Percentiles rank a stretch among this genome's conserved stretches.
phyloP scores from a whole-genome alignment of 2,888 invertebrate genomes.

The Stenodema calcarata region DNA sequence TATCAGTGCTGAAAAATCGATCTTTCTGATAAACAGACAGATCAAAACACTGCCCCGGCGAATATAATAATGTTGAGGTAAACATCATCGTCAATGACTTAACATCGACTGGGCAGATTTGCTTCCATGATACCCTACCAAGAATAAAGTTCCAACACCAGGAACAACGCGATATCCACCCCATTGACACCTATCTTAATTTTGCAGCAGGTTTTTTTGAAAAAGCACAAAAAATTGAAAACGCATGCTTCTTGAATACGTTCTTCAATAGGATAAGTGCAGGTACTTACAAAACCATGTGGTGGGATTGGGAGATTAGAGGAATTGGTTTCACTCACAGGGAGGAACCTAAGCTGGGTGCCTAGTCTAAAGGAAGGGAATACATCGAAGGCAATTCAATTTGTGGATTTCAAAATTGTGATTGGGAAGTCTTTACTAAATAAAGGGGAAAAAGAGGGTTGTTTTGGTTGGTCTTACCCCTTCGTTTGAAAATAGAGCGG shows the following conservation, averaged over 20 bases:
- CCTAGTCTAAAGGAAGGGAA: too few species aligned
- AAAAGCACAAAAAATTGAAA: neutral
- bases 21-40: neutral
- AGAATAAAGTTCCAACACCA: too few species aligned
- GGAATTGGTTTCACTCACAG: neutral
- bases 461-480: slow-evolving; percentile 67
- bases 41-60: neutral
- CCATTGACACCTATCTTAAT: too few species aligned
- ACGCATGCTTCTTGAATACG: neutral
- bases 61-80: neutral
- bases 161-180: too few species aligned
- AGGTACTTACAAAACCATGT: neutral
- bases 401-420: too few species aligned
- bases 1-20: neutral
- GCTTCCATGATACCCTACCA: too few species aligned
- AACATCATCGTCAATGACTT: neutral
- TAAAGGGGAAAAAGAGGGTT: neutral
- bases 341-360: too few species aligned
- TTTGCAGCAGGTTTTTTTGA: neutral
- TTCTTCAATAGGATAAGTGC: neutral
- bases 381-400: too few species aligned
- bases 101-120: neutral
- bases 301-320: neutral
- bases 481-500: slow-evolving; percentile 73
- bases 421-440: neutral